Conservation (phyloP, 92 coral and sea anemone species). For the Porites evermanni region DNA sequence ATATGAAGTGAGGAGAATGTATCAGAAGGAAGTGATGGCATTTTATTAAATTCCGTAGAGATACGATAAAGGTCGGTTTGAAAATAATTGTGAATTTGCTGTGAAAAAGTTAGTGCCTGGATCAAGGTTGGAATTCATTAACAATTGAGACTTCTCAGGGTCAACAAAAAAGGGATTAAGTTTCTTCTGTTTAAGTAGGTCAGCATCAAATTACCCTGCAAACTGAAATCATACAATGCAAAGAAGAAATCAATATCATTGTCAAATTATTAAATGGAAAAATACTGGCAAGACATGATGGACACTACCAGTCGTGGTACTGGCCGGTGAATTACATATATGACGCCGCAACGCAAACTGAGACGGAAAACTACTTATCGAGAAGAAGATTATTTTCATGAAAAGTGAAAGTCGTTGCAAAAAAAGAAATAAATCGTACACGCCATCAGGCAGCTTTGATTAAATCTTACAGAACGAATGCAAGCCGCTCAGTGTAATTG, state of each 20-base stretch:
- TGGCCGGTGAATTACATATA: too few relatives aligned
- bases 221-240: conserved; percentile 1
- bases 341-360: too few relatives aligned
- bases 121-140: conserved; percentile 58
- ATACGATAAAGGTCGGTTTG: conserved; percentile 36
- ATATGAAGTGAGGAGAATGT: conserved; percentile 46
- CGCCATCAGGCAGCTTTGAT: too few relatives aligned
- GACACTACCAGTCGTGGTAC: conserved; percentile 42
- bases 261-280: background rate
- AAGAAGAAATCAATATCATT: too few relatives aligned
- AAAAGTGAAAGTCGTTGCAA: too few relatives aligned
- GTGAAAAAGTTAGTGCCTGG: conserved; percentile 45
- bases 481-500: too few relatives aligned
- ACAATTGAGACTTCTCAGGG: conserved; percentile 23
- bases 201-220: conserved; percentile 36
- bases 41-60: conserved; percentile 53
- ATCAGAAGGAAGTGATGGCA: conserved; percentile 24
- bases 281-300: conserved; percentile 30
- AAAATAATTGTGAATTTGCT: conserved; percentile 38
- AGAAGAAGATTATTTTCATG: too few relatives aligned
- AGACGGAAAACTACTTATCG: too few relatives aligned
- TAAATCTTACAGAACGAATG: too few relatives aligned
- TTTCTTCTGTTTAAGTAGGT: background rate
- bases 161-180: conserved; percentile 58
- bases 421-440: too few relatives aligned